These are phyloP conservation scores for Corapipo altera DNA, from an alignment of 2,113 vertebrate species.

Conservation along the genomic window DNA sequence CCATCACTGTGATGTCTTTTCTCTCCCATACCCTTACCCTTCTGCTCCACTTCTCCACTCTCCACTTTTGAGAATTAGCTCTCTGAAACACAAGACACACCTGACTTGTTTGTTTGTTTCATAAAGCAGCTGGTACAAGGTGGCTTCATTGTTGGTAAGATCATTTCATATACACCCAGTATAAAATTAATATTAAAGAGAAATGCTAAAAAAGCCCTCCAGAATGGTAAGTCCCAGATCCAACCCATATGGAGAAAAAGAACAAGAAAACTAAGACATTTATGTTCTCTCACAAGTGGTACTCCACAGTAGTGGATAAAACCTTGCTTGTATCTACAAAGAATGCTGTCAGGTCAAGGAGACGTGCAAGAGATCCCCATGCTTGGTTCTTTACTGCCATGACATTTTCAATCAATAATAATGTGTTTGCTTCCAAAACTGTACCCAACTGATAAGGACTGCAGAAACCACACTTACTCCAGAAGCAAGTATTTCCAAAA, in stretches of 20 bases:
- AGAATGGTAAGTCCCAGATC: not conserved
- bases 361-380: not conserved
- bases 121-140: not conserved
- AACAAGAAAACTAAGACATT: not conserved
- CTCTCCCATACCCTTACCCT: not conserved
- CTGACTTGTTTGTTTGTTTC: not conserved
- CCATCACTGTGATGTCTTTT: not conserved
- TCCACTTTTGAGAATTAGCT: not conserved
- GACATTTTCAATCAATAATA: not conserved
- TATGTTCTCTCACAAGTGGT: not conserved
- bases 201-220: not conserved
- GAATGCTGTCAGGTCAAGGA: not conserved
- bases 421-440: not conserved
- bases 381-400: not conserved
- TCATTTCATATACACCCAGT: not conserved
- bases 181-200: not conserved
- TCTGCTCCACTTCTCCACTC: not conserved
- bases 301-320: not conserved
- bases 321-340: not conserved
- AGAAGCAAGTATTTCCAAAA: not conserved
- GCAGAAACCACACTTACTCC: not conserved
- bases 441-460: not conserved
- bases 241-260: not conserved
- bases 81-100: not conserved
- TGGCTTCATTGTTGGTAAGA: fast-evolving